Conservation (phyloP, 2,113 vertebrate genomes). For the Marcusenius ussheri region DNA sequence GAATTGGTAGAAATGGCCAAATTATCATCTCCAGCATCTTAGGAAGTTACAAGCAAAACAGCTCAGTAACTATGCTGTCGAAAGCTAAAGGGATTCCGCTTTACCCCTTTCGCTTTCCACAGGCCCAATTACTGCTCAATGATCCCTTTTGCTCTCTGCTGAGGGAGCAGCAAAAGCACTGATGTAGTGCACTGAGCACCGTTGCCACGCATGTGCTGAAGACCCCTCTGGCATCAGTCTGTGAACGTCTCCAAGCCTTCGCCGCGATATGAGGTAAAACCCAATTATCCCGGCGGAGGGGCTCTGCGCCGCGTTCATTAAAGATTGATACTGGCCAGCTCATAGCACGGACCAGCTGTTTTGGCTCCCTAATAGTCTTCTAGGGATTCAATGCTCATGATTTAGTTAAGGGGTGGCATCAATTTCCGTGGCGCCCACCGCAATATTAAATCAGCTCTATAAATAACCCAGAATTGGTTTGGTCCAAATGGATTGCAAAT, state of each 20-base stretch:
- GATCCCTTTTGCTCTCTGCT: not conserved
- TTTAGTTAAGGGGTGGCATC: constrained; percentile 15
- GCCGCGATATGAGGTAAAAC: constrained; percentile 21
- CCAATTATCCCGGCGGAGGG: constrained; percentile 27
- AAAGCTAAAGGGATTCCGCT: not conserved
- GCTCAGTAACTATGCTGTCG: not conserved
- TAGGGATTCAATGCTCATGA: constrained; percentile 12
- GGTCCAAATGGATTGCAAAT: constrained; percentile 18
- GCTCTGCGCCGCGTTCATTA: constrained; percentile 20
- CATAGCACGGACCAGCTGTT: constrained; percentile 34
- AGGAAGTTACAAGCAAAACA: not conserved
- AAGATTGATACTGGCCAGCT: constrained; percentile 30
- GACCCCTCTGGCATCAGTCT: not conserved
- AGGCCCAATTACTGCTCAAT: constrained; percentile 13
- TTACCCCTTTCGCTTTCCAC: not conserved
- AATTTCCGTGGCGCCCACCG: not conserved
- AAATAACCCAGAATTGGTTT: constrained; percentile 20
- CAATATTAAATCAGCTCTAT: constrained; percentile 19
- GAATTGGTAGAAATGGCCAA: not conserved
- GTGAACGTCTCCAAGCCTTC: not conserved
- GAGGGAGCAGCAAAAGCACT: not conserved
- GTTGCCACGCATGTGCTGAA: not conserved
- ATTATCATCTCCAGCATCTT: not conserved
- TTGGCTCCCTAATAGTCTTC: constrained; percentile 6
- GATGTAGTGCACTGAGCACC: not conserved